Evolutionary conservation across 2,888 invertebrate species (phyloP).

Genomic region (Plemyria rubiginata): DNA sequence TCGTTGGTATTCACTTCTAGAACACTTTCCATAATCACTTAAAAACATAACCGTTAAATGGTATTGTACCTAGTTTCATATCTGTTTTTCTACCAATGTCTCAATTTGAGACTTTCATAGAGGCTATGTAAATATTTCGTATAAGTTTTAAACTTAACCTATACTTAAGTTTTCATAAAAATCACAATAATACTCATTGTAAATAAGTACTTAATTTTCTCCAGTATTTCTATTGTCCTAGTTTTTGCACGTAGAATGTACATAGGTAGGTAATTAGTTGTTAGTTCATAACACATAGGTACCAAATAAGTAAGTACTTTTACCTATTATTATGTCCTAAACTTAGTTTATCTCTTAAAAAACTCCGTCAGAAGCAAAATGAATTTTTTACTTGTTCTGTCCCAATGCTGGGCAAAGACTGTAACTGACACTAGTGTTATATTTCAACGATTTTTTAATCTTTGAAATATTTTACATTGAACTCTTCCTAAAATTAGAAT

Average conservation of each 20-base stretch:
- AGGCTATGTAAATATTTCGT: conserved; percentile 55
- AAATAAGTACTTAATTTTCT: conserved; percentile 45
- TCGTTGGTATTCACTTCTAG: neutral
- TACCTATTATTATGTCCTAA: no score
- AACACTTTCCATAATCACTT: neutral
- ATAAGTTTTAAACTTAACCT: neutral
- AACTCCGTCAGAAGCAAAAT: neutral
- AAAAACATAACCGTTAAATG: neutral
- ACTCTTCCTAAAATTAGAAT: no score
- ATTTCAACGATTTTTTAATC: no score
- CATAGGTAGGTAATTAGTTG: conserved; percentile 37
- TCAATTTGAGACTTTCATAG: conserved; percentile 35
- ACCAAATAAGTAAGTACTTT: neutral
- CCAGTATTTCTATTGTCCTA: conserved; percentile 60
- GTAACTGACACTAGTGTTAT: no score
- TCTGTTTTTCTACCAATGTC: conserved; percentile 7
- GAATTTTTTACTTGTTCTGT: neutral
- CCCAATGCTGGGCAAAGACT: neutral
- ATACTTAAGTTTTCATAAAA: conserved; percentile 12
- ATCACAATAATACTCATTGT: conserved; percentile 48
- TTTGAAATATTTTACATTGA: no score
- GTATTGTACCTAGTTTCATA: neutral
- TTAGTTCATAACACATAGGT: no score
- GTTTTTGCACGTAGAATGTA: conserved; percentile 43
- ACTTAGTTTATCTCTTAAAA: no score